These are phyloP conservation scores for Drosophila fulvimacula DNA, from an alignment of 2,888 invertebrate genomes.

Conservation along the genomic window DNA sequence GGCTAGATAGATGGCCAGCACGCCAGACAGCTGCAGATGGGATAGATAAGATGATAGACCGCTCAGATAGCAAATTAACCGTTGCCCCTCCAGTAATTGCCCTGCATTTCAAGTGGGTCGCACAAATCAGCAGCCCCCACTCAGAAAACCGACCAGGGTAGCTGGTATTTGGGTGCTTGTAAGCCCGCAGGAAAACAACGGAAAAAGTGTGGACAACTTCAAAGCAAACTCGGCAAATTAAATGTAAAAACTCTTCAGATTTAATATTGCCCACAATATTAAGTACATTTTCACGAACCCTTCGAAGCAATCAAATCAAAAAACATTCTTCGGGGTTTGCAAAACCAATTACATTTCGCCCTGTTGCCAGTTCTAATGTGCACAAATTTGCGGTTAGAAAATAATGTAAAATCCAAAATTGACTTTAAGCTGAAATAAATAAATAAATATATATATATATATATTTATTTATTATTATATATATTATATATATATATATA, in stretches of 20 bases:
- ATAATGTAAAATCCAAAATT: background rate
- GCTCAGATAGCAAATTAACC: conserved; percentile 43
- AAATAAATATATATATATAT: too few species aligned
- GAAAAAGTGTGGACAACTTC: conserved; percentile 44
- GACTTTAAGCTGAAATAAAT: background rate
- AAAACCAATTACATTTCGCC: conserved; percentile 33
- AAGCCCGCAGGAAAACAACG: conserved; percentile 38
- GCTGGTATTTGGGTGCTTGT: conserved; percentile 44
- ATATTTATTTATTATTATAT: too few species aligned
- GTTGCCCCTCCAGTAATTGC: conserved; percentile 35
- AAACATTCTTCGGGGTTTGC: background rate
- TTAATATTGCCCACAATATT: conserved; percentile 45
- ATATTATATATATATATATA: too few species aligned
- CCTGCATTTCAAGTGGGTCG: conserved; percentile 63
- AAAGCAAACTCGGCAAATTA: conserved; percentile 51
- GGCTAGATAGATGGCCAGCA: conserved; percentile 6
- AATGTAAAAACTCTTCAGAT: conserved; percentile 52
- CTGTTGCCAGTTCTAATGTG: background rate
- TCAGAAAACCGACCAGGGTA: conserved; percentile 15
- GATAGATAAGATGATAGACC: conserved; percentile 20
- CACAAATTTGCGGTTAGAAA: background rate
- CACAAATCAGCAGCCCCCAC: conserved; percentile 11
- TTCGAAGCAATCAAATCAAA: conserved; percentile 30
- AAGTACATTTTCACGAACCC: conserved; percentile 27
- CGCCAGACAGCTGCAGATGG: conserved; percentile 8